Conservation (phyloP, 2,888 invertebrate genomes). For the Morpho deidamia region DNA sequence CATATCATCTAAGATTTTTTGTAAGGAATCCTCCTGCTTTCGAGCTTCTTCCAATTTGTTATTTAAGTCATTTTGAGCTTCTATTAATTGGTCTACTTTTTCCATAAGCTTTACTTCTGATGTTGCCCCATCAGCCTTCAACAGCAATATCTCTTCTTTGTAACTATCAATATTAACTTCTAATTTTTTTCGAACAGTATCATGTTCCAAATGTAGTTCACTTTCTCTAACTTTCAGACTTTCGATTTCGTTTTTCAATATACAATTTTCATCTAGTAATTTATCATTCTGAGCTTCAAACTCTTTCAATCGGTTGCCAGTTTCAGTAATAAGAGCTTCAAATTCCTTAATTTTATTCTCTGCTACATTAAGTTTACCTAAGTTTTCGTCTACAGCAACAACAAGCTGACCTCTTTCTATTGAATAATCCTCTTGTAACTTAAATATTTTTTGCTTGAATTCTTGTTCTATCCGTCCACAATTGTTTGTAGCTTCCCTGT, state of each 20-base stretch:
- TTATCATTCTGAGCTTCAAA: slow-evolving; percentile 53
- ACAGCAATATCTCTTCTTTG: slow-evolving; percentile 59
- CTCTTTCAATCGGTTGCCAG: slow-evolving; percentile 46
- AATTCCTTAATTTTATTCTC: slow-evolving; percentile 57
- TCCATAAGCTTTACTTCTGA: slow-evolving; percentile 69
- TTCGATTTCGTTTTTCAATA: slow-evolving; percentile 62
- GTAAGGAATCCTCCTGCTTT: slow-evolving; percentile 67
- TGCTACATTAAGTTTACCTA: slow-evolving; percentile 52
- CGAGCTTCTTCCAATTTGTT: slow-evolving; percentile 69
- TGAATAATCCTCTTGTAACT: slow-evolving; percentile 62
- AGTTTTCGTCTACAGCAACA: slow-evolving; percentile 50
- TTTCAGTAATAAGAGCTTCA: slow-evolving; percentile 41
- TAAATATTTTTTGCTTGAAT: slow-evolving; percentile 65
- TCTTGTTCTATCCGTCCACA: slow-evolving; percentile 68
- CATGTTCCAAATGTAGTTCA: slow-evolving; percentile 53
- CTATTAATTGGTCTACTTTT: slow-evolving; percentile 68
- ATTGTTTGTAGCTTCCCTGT: slow-evolving; percentile 59
- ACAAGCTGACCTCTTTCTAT: slow-evolving; percentile 55
- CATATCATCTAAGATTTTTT: slow-evolving; percentile 65
- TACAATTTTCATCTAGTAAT: slow-evolving; percentile 61
- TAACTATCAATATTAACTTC: slow-evolving; percentile 68
- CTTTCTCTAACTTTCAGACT: slow-evolving; percentile 55
- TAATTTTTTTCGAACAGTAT: slow-evolving; percentile 53
- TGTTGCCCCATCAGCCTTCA: slow-evolving; percentile 64
- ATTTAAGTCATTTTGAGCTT: slow-evolving; percentile 68